Conservation (phyloP, 2,888 invertebrate species). For the Yponomeuta sedellus region DNA sequence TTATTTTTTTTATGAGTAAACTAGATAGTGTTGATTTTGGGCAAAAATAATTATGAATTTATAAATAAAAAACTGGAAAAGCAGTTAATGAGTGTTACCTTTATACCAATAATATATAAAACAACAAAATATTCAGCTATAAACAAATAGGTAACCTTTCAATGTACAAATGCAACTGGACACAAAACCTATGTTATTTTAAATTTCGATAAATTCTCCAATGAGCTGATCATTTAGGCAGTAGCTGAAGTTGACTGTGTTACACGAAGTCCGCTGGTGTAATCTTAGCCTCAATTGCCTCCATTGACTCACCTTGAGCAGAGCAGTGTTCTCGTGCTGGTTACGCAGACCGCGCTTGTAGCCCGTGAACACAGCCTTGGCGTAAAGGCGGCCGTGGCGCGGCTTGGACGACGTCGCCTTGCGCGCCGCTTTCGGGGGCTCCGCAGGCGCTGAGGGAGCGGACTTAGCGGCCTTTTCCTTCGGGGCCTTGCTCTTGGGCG, state of each 20-base stretch:
- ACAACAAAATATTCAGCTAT: too few relatives aligned
- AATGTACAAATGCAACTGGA: too few relatives aligned
- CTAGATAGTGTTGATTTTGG: too few relatives aligned
- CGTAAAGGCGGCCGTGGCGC: conserved; percentile 92
- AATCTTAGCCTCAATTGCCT: neutral
- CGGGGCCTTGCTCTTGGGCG: conserved; percentile 75
- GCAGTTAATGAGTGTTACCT: too few relatives aligned
- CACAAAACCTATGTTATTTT: too few relatives aligned
- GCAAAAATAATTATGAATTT: too few relatives aligned
- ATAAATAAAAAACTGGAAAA: too few relatives aligned
- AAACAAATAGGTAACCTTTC: too few relatives aligned
- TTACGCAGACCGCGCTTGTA: conserved; percentile 97
- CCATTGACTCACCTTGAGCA: conserved; percentile 81
- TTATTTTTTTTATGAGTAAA: too few relatives aligned
- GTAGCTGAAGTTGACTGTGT: neutral
- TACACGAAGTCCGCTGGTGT: neutral
- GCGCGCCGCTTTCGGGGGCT: conserved; percentile 68
- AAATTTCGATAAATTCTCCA: too few relatives aligned
- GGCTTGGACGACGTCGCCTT: conserved; percentile 68
- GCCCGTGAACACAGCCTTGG: conserved; percentile 97
- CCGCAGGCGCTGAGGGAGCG: conserved; percentile 73
- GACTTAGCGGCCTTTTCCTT: conserved; percentile 75
- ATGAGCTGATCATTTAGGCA: neutral
- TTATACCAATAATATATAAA: too few relatives aligned
- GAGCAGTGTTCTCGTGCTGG: conserved; percentile 97